Base-by-base conservation (phyloP, 37 sponge, comb jelly and placozoan species). In the Eunapius fragilis region DNA sequence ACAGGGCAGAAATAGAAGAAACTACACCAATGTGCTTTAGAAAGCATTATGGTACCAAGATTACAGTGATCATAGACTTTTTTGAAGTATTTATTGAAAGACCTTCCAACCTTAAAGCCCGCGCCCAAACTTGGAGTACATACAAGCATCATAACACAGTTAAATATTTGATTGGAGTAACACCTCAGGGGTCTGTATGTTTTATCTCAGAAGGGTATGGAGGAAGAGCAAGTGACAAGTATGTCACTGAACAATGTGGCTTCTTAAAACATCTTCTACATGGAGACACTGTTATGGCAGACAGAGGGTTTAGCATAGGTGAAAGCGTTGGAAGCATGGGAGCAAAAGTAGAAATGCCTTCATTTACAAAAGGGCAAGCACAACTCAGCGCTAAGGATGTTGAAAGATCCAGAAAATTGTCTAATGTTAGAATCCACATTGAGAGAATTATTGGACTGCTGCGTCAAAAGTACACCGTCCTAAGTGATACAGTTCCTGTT, bases 231-330 rank as follows among this genome's bases (percentile, higher is more conserved):
- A 69, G 71, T 71, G 83, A 81, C 5, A 81, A 81, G 5, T 68
- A 67, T 31, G 72, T 83, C 7, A 70, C 70, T 22, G 73, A 83
- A 50, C 26, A 67, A 38, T 87, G 78, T 67, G 67, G 85, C 24
- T 25, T 89, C 7, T 24, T 89, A 27, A n/a, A 89, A 3, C 69
- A 87, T 17, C 74, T 89, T 6, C 73, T 86, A 19, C 89, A 80
- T 10, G 79, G 79, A 30, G 90, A 78, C 37, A 2, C 76, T 4
- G 71, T 89, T 17, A 31, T 89, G 28, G 90, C 90, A 10, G 90
- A 89, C 41, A 84, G 90, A 48, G 90, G 90, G 27, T 89, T n/a
- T 79, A 84, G 34, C 25, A 37, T 78, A 25, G 31, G 34, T 45
- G 90, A 89, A 1, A 13, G 48, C 69, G 90, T 38, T 17, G 74